Evolutionary conservation across 1,140 invertebrate species (phyloP), one percentile per base, ranked within the genome.

Genomic region (Macrosteles quadrilineatus): DNA sequence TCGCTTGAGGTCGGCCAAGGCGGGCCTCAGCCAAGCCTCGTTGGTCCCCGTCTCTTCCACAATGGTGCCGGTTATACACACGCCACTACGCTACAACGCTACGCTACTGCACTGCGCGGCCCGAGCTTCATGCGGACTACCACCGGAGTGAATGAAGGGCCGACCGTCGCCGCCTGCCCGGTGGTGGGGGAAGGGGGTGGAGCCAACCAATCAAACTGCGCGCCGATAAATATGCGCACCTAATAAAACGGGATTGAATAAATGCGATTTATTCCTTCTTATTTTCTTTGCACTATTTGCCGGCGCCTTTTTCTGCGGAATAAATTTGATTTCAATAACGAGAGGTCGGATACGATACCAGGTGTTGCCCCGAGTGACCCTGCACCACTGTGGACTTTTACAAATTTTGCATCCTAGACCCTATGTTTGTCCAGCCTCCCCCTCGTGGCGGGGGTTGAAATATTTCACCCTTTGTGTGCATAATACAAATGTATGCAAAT

Each of bases 211-310:
- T 74, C 71, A 63, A 45, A 70, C 59, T 25, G 25, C 71, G 68
- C 21, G 69, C 71, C 57, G 69, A 71, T 74, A 74, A 74, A 74
- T 74, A 74, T 74, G 71, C 73, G 67, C 73, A 67, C 71, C 73
- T 74, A 74, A 74, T 72, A 71, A 74, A 69, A 70, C 57, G 67
- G 71, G 66, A 74, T 74, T 74, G 73, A 74, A 74, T 74, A 74
- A 74, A 74, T 72, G 71, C 67, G 70, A 72, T 74, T 74, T 74
- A 74, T 74, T 62, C 69, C 47, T 69, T 62, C 67, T 69, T 72
- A 70, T 68, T 43, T n/a, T 23, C 63, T 72, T 63, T 47, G n/a
- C n/a, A n/a, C n/a, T n/a, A n/a, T 50, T 62, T 32, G 12, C 3
- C 67, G 25, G 47, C n/a, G 23, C 32, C 62, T 64, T 64, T 43